phyloP scores from a whole-genome alignment of 35 echinoderm and acorn worm species.

The Acanthaster planci region DNA sequence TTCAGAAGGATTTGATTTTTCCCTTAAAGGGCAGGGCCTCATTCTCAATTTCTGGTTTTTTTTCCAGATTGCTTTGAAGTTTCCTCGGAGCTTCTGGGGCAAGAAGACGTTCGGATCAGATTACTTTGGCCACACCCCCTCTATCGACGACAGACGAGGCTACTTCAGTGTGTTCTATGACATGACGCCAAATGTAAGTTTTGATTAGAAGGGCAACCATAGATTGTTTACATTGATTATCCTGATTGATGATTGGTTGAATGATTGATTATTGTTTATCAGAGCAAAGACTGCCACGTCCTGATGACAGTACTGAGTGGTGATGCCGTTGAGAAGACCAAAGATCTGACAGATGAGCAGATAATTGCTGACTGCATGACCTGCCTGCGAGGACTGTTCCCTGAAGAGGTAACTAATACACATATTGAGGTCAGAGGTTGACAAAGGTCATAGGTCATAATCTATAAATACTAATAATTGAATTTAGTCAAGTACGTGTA shows the following conservation, averaged over 20 bases:
- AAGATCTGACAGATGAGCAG: conserved; percentile 52
- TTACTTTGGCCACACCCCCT: conserved; percentile 95
- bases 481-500: too few species aligned
- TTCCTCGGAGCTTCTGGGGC: conserved; percentile 86
- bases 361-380: conserved; percentile 63
- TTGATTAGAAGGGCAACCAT: not conserved
- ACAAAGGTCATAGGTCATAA: too few species aligned
- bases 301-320: conserved; percentile 92
- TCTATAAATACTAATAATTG: too few species aligned
- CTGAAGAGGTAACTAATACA: conserved; percentile 53
- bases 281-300: conserved; percentile 50
- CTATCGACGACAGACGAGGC: conserved; percentile 62
- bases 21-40: too few species aligned
- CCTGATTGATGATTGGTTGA: too few species aligned
- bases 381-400: conserved; percentile 64
- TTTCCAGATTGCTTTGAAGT: conserved; percentile 74
- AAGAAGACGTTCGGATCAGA: conserved; percentile 70
- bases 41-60: not conserved
- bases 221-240: too few species aligned
- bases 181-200: conserved; percentile 88
- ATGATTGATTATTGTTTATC: not conserved
- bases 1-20: too few species aligned
- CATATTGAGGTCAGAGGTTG: conserved; percentile 29
- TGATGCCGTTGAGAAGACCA: conserved; percentile 64
- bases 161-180: conserved; percentile 96